Evolutionary conservation across 2,797 vertebrate genomes (phyloP).

Genomic region (Spondyliosoma cantharus): DNA sequence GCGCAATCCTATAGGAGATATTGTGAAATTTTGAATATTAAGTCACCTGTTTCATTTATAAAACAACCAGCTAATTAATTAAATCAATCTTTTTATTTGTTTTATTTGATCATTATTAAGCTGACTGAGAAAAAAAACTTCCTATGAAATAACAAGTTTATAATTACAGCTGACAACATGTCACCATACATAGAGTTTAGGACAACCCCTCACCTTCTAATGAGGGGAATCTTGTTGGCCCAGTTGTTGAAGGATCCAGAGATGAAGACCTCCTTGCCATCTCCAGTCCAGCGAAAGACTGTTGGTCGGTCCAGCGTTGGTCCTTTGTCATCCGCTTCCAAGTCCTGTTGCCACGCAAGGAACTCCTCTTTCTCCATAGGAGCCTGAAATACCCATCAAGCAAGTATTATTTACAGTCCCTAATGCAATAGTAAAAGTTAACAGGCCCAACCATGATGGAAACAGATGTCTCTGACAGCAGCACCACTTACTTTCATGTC

Average conservation of each 20-base stretch:
- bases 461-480: neutral
- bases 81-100: neutral
- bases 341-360: slow-evolving; percentile 94
- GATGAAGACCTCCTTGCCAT: slow-evolving; percentile 94
- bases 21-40: neutral
- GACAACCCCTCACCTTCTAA: slow-evolving; percentile 86
- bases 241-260: slow-evolving; percentile 98
- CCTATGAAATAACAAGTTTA: neutral
- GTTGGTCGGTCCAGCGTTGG: slow-evolving; percentile 91
- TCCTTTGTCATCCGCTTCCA: slow-evolving; percentile 91
- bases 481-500: slow-evolving; percentile 89
- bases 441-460: rapidly evolving
- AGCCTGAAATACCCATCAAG: slow-evolving; percentile 78
- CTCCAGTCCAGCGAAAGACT: slow-evolving; percentile 97
- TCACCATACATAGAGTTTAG: neutral
- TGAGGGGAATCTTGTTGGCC: slow-evolving; percentile 95
- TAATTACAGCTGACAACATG: neutral
- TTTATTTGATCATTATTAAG: neutral
- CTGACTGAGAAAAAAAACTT: neutral
- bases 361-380: slow-evolving; percentile 93
- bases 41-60: neutral
- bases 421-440: neutral
- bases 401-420: neutral
- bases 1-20: neutral
- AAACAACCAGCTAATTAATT: neutral